Base-by-base conservation (phyloP, 2,797 vertebrate species). In the Acrocephalus scirpaceus region DNA sequence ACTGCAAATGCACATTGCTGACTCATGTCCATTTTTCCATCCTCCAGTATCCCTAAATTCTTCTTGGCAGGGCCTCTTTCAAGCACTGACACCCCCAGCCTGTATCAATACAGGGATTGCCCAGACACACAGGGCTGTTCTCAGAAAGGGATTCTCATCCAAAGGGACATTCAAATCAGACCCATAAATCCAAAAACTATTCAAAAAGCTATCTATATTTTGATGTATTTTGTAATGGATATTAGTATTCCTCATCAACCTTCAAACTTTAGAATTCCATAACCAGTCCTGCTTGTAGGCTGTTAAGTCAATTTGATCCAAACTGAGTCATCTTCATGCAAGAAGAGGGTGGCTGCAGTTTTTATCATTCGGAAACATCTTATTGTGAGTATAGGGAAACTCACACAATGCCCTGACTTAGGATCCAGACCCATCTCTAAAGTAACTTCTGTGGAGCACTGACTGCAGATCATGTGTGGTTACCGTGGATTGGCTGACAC, bases 1-100 rank as follows among this genome's bases (percentile, higher is more conserved):
- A 6, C 11, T 71, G 23, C 16, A 66, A 70, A 38, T 0, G 3
- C 9, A 30, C 2, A 4, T 51, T 71, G 12, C 9, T 6, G 2
- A 10, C 9, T 73, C 25, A 7, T 9, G 32, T 32, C 30, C 5
- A 11, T 7, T 60, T 67, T 90, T 51, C 17, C 8, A 27, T 21
- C 7, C 17, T 7, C 7, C 23, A 20, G 9, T 40, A 78, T 11
- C 13, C 18, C 21, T 10, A 66, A 13, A 26, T 34, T 29, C 10
- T 85, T 53, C 32, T 90, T 38, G 13, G 1, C 8, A 48, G 15
- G 7, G 4, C 0, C 17, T 17, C 11, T 85, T 7, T 56, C 16
- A 19, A 47, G 23, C 7, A 17, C 1, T 38, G 6, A 27, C 13
- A 51, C 22, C 10, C 5, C 17, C 16, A 27, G 22, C 23, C 30